Percentiles rank a stretch among this genome's conserved stretches.
Evolutionary conservation across 1,140 invertebrate genomes (phyloP).

Genomic region (Andricus grossulariae): DNA sequence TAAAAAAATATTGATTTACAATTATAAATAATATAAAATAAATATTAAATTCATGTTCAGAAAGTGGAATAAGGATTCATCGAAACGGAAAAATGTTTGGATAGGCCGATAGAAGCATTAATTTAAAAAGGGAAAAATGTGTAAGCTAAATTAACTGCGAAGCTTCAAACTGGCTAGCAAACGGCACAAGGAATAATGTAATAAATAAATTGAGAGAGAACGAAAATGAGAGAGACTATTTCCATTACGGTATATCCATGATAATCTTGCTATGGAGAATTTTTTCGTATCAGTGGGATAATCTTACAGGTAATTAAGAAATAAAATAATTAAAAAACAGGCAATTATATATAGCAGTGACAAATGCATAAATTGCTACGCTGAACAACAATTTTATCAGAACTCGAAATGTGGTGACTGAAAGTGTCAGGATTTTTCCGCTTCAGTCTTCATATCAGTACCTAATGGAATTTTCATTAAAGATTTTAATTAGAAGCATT

Average conservation of each 20-base stretch:
- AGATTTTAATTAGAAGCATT: no score
- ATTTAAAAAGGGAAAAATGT: background rate
- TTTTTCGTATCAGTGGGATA: conserved; percentile 2
- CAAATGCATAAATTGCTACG: background rate
- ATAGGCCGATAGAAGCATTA: background rate
- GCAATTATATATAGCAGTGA: background rate
- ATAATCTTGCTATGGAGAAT: background rate
- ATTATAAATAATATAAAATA: background rate
- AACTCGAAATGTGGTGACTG: background rate
- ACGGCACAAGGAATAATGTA: background rate
- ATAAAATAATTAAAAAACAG: conserved; percentile 16
- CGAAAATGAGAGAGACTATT: background rate
- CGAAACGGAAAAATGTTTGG: background rate
- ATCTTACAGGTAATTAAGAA: conserved; percentile 25
- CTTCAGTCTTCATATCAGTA: no score
- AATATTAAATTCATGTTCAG: background rate
- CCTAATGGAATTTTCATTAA: no score
- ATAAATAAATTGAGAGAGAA: background rate
- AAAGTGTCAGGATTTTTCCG: no score
- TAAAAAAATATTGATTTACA: background rate
- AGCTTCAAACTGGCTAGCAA: conserved; percentile 14
- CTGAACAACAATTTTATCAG: background rate
- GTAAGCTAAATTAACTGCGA: conserved; percentile 17
- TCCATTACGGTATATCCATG: conserved; percentile 7
- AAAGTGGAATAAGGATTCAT: background rate